Evolutionary conservation across 2,113 vertebrate genomes (phyloP).

Genomic region (Semicossyphus pulcher): DNA sequence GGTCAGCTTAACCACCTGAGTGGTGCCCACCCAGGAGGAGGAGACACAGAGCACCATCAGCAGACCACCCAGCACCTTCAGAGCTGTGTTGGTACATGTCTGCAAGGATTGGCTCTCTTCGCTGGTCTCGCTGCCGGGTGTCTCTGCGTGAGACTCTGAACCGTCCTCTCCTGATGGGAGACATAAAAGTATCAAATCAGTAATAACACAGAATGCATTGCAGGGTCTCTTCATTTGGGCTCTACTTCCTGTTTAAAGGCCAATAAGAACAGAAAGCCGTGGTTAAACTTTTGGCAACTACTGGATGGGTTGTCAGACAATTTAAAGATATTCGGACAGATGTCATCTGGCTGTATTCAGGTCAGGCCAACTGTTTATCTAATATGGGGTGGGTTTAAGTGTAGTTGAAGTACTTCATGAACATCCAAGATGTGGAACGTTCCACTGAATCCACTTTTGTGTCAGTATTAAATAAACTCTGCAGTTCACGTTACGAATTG

Average conservation of each 20-base stretch:
- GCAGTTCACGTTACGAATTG: too few relatives aligned
- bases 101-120: conserved; percentile 83
- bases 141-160: conserved; percentile 88
- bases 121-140: conserved; percentile 83
- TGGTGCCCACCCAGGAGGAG: conserved; percentile 98
- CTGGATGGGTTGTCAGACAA: too few relatives aligned
- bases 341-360: too few relatives aligned
- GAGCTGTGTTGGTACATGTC: conserved; percentile 85
- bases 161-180: conserved; percentile 90
- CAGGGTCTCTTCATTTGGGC: neutral
- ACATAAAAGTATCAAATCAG: neutral
- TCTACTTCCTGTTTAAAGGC: neutral
- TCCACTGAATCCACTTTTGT: too few relatives aligned
- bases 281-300: neutral
- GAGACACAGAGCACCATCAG: conserved; percentile 95
- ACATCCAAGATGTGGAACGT: too few relatives aligned
- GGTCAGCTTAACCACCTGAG: conserved; percentile 96
- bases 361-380: too few relatives aligned
- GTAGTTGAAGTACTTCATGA: too few relatives aligned
- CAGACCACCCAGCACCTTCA: conserved; percentile 94
- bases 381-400: too few relatives aligned
- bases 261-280: neutral
- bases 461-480: too few relatives aligned
- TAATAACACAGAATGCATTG: neutral
- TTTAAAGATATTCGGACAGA: too few relatives aligned